Percentiles rank a stretch among this genome's conserved stretches.
These are phyloP conservation scores for Tichodroma muraria DNA, from an alignment of 2,113 vertebrate genomes.

Conservation along the genomic window DNA sequence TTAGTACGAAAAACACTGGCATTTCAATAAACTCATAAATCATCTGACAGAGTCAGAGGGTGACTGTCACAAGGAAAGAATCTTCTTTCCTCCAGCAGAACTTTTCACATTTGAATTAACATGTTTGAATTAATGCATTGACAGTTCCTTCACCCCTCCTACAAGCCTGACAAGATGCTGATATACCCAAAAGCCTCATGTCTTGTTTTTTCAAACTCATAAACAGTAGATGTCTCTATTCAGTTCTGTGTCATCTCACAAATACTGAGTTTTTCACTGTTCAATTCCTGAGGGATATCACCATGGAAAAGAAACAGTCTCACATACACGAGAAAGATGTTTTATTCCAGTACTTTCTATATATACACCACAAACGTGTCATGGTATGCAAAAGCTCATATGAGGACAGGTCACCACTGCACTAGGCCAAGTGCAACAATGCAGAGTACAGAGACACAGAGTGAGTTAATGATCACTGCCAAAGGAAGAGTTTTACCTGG, in stretches of 20 bases:
- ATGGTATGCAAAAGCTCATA: not conserved
- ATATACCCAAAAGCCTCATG: not conserved
- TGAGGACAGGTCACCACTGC: not conserved
- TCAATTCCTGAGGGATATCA: not conserved
- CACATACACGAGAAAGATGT: not conserved
- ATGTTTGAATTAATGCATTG: not conserved
- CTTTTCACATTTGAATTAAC: not conserved
- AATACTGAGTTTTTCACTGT: not conserved
- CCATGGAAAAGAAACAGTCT: not conserved
- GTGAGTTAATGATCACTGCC: not conserved
- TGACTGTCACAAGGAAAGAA: not conserved
- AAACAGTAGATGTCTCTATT: not conserved
- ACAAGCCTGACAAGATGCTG: slow-evolving; percentile 6
- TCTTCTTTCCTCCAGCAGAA: not conserved
- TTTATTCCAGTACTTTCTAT: not conserved
- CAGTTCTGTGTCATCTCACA: not conserved
- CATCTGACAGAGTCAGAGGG: not conserved
- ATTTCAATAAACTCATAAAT: not conserved
- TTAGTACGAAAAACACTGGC: not conserved
- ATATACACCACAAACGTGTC: not conserved
- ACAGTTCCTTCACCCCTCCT: not conserved
- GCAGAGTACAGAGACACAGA: not conserved
- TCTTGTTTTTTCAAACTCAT: not conserved
- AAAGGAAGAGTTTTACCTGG: not conserved
- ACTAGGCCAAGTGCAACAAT: not conserved